phyloP scores from a whole-genome alignment of 2,113 vertebrate genomes.

The Aythya baeri region DNA sequence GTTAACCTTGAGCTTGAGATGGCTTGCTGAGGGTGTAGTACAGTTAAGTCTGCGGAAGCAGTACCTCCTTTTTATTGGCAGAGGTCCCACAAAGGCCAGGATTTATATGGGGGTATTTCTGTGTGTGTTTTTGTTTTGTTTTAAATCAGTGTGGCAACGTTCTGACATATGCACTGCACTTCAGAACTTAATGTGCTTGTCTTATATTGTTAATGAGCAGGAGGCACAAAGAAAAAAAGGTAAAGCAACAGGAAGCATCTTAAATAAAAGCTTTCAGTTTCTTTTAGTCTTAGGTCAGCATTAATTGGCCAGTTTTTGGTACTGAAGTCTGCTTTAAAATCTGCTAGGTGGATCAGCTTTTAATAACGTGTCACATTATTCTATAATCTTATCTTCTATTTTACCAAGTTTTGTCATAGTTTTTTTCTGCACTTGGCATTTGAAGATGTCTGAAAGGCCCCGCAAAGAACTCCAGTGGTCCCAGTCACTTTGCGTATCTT shows the following conservation, averaged over 20 bases:
- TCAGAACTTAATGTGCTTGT: conserved; percentile 50
- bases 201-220: conserved; percentile 60
- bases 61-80: conserved; percentile 52
- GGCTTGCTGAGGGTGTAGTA: conserved; percentile 51
- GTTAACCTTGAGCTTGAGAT: conserved; percentile 41
- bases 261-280: conserved; percentile 58
- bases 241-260: conserved; percentile 55
- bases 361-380: neutral
- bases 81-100: conserved; percentile 33
- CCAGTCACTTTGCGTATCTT: neutral
- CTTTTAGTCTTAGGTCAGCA: conserved; percentile 29
- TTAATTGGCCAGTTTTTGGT: conserved; percentile 28
- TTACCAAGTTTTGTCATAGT: neutral
- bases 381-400: neutral
- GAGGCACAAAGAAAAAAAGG: conserved; percentile 26
- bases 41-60: conserved; percentile 47
- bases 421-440: neutral
- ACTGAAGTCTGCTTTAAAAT: conserved; percentile 30
- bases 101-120: too few species aligned
- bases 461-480: neutral
- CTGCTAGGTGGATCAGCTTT: neutral
- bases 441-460: neutral
- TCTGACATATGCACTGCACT: conserved; percentile 9
- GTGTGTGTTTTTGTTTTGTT: conserved; percentile 10
- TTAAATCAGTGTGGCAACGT: conserved; percentile 12